phyloP scores from a whole-genome alignment of 2,797 vertebrate species.

The Syngnathus rostellatus region DNA sequence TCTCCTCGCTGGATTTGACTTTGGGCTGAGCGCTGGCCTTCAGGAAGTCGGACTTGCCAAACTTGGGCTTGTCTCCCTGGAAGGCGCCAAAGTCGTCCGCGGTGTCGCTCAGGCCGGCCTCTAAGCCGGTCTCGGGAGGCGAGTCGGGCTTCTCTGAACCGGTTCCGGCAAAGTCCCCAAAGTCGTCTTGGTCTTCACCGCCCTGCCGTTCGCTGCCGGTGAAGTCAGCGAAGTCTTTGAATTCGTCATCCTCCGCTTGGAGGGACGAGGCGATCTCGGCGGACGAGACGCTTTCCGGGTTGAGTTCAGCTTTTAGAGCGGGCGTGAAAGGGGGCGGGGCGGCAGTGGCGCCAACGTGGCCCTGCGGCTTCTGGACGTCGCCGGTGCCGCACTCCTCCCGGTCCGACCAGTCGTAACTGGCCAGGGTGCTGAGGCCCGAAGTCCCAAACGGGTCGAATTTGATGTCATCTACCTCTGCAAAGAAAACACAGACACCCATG shows the following conservation, averaged over 20 bases:
- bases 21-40: constrained; percentile 90
- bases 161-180: constrained; percentile 76
- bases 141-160: constrained; percentile 66
- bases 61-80: constrained; percentile 92
- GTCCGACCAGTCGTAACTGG: constrained; percentile 85
- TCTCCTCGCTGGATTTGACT: constrained; percentile 97
- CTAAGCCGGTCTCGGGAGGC: constrained; percentile 33
- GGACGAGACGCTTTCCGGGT: constrained; percentile 78
- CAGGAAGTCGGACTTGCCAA: constrained; percentile 96
- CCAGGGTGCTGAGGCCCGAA: constrained; percentile 74
- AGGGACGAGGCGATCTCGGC: constrained; percentile 72
- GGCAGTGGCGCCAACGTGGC: constrained; percentile 58
- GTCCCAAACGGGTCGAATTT: constrained; percentile 86
- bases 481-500: constrained; percentile 61
- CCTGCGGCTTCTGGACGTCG: constrained; percentile 68
- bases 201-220: constrained; percentile 35
- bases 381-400: constrained; percentile 70
- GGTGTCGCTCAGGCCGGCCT: constrained; percentile 64
- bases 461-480: constrained; percentile 87
- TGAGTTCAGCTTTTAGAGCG: constrained; percentile 77
- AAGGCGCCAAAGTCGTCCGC: constrained; percentile 86
- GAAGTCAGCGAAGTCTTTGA: constrained; percentile 75
- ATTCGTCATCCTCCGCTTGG: constrained; percentile 69
- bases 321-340: constrained; percentile 66
- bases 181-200: constrained; percentile 64